Conservation (phyloP, 2,888 invertebrate species). For the Sympetrum striolatum region DNA sequence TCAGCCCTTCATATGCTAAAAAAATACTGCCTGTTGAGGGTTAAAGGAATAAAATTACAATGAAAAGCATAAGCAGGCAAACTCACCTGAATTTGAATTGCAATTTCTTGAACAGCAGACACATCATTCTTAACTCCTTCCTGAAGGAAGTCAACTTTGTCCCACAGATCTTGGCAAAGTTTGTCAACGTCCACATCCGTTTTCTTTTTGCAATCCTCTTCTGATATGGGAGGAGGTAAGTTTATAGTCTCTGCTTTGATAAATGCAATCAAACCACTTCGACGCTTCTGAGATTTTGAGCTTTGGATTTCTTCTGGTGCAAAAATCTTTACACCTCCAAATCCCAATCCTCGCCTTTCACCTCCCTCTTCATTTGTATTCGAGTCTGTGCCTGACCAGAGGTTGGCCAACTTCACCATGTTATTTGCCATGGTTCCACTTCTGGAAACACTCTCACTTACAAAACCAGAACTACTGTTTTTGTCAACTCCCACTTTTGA, state of each 20-base stretch:
- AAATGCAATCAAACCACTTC: conserved; percentile 61
- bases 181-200: conserved; percentile 45
- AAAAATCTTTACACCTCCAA: neutral
- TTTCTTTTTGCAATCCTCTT: conserved; percentile 26
- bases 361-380: conserved; percentile 48
- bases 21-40: too few relatives aligned
- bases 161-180: conserved; percentile 56
- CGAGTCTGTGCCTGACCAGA: conserved; percentile 48
- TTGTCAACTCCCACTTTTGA: neutral
- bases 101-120: conserved; percentile 67
- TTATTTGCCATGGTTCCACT: conserved; percentile 62
- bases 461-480: conserved; percentile 55
- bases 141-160: conserved; percentile 66
- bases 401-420: conserved; percentile 45
- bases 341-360: conserved; percentile 50
- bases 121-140: conserved; percentile 63
- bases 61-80: neutral
- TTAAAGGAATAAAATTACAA: too few relatives aligned
- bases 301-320: neutral
- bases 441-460: conserved; percentile 59
- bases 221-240: conserved; percentile 44
- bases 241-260: conserved; percentile 64
- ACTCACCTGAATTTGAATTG: conserved; percentile 68
- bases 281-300: conserved; percentile 50
- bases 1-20: too few relatives aligned